These are phyloP conservation scores for Himalopsyche japonica DNA, from an alignment of 2,888 invertebrate genomes.

Conservation along the genomic window DNA sequence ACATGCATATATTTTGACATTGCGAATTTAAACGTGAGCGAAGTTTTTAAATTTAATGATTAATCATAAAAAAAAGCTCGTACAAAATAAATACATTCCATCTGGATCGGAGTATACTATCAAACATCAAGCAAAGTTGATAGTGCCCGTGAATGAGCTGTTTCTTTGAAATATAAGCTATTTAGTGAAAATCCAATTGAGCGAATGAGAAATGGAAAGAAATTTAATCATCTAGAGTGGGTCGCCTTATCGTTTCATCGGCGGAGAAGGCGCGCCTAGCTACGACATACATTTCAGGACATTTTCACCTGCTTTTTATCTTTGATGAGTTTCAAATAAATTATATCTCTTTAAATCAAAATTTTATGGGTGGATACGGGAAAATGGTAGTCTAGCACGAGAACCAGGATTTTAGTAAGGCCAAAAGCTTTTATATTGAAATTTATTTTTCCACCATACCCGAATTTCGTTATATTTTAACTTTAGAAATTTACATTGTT, in stretches of 20 bases:
- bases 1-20: no score
- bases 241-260: constrained; percentile 20
- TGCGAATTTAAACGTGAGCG: no score
- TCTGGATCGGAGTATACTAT: not conserved
- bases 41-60: not conserved
- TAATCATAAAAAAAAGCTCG: not conserved
- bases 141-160: not conserved
- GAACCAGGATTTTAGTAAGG: not conserved
- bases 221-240: constrained; percentile 31
- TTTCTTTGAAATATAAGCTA: constrained; percentile 17
- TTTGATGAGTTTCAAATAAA: not conserved
- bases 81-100: not conserved
- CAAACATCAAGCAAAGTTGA: not conserved
- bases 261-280: not conserved
- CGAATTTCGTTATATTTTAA: no score
- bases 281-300: not conserved
- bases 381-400: not conserved
- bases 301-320: not conserved
- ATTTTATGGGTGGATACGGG: not conserved
- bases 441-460: no score
- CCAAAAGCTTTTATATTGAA: no score
- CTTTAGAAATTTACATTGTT: no score
- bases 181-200: constrained; percentile 17
- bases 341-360: constrained; percentile 1
- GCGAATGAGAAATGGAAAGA: constrained; percentile 18